Base-by-base conservation (phyloP, 2,113 vertebrate species). In the Leucopsar rothschildi region DNA sequence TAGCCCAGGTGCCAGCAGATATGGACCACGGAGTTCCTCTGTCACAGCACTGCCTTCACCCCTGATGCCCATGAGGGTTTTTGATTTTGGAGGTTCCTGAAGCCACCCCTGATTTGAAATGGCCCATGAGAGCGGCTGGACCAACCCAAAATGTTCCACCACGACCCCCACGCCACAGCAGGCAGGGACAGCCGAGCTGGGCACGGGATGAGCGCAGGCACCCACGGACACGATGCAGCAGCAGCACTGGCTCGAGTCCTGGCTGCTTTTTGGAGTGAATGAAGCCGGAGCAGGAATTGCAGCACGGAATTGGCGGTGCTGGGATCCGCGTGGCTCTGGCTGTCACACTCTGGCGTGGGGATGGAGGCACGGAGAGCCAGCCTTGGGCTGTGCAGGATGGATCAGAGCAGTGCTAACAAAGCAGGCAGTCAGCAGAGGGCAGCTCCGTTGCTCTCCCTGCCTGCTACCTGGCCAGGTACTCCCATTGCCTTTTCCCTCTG, bases 401-500 rank as follows among this genome's bases (percentile, higher is more conserved):
- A 23, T 15, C 31, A 1, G 56, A 86, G 69, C 50, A 9, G n/a
- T 0, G 60, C 6, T 18, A 19, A 20, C 52, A 12, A 7, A 28
- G 0, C 73, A 40, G 85, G 0, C 92, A 21, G 96, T 90, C 95
- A 3, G 93, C 92, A 96, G 96, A 96, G 95, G 96, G 96, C 96
- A 95, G 90, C 92, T 92, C 4, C 13, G 93, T 5, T 44, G 84
- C 82, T 96, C 35, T 95, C 23, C 28, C 12, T 21, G 31, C 0
- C 82, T 42, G 17, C n/a, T 73, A 90, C 92, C 96, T 96, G 92
- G 0, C 6, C 92, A 91, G 92, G 93, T 95, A 10, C 45, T 77
- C 31, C 9, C 7, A 2, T 6, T 4, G 16, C 42, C 44, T 61
- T 63, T 14, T 82, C 59, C 19, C 53, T 33, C 3, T 19, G 4